phyloP scores from a whole-genome alignment of 2,888 invertebrate species.

The Prosopocoilus inquinatus region DNA sequence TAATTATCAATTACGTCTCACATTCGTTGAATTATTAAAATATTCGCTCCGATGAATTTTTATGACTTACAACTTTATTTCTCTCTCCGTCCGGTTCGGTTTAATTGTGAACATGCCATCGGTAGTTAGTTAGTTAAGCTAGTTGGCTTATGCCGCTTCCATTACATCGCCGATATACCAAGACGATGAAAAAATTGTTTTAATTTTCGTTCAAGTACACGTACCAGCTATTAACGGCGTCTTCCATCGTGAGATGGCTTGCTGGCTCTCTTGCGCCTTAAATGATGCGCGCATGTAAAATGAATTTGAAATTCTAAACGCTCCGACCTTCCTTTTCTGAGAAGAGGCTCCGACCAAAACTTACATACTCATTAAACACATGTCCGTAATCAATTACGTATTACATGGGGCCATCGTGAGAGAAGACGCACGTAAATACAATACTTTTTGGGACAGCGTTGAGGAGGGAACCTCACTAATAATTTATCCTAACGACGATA shows the following conservation, averaged over 20 bases:
- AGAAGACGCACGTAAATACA: not conserved
- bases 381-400: not conserved
- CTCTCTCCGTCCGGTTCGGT: too few species aligned
- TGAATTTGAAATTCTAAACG: constrained; percentile 2
- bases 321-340: not conserved
- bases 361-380: constrained; percentile 1
- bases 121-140: too few species aligned
- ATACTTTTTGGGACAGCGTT: too few species aligned
- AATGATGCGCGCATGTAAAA: not conserved
- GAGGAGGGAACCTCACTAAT: too few species aligned
- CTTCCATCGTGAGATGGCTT: too few species aligned
- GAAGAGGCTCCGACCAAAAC: not conserved
- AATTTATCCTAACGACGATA: too few species aligned
- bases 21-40: constrained; percentile 21
- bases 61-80: not conserved
- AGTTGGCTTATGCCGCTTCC: too few species aligned
- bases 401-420: not conserved
- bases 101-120: too few species aligned
- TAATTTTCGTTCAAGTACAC: too few species aligned
- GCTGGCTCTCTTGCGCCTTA: not conserved
- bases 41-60: not conserved
- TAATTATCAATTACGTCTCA: constrained; percentile 34
- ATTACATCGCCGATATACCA: too few species aligned
- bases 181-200: too few species aligned
- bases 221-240: too few species aligned